phyloP scores from a whole-genome alignment of 2,797 vertebrate species.

The Pachyuromys duprasi region DNA sequence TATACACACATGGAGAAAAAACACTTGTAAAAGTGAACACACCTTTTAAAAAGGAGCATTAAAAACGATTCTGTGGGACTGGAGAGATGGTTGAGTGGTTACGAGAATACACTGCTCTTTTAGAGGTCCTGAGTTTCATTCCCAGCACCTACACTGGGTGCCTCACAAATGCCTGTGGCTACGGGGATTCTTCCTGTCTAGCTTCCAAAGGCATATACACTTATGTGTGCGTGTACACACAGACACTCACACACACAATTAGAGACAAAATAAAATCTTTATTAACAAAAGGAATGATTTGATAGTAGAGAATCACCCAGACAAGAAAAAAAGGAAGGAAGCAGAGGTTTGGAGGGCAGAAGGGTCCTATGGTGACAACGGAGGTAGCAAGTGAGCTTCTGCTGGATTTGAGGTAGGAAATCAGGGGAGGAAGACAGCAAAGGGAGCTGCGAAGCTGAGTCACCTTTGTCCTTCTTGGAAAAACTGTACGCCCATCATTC shows the following conservation, averaged over 20 bases:
- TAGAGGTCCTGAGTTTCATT: neutral
- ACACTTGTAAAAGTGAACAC: no score
- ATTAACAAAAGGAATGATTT: neutral
- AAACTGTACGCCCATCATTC: neutral
- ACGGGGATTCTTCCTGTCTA: neutral
- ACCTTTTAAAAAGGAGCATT: neutral
- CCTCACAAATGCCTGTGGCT: neutral
- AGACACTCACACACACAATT: neutral
- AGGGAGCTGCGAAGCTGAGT: neutral
- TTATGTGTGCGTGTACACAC: neutral
- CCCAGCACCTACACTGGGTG: neutral
- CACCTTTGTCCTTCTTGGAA: neutral
- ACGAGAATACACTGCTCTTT: neutral
- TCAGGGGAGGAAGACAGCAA: neutral
- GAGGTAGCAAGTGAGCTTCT: neutral
- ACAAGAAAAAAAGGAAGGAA: neutral
- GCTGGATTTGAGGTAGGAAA: neutral
- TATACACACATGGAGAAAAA: neutral
- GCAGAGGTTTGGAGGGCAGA: neutral
- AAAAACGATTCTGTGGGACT: neutral
- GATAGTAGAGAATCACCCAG: neutral
- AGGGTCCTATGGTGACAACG: accelerated
- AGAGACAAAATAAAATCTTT: neutral
- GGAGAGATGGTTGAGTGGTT: neutral
- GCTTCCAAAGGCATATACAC: neutral